Base-by-base conservation (phyloP, 2,797 vertebrate species). In the Margarornis squamiger region DNA sequence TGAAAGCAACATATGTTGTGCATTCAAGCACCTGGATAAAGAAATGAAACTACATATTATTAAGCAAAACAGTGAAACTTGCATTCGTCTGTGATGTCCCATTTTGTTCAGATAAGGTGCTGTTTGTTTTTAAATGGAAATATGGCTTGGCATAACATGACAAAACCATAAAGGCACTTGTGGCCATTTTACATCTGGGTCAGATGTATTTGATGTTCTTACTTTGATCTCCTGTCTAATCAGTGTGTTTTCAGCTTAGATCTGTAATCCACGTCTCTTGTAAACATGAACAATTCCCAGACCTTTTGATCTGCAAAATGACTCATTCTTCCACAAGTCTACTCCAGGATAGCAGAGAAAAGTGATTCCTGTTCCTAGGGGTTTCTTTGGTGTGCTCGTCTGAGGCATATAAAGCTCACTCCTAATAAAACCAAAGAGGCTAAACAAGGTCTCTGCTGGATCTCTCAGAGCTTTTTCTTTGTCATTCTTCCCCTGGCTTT, bases 191-290 rank as follows among this genome's bases (percentile, higher is more conserved):
- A 73, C 94, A 97, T 97, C 97, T 96, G 95, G 97, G 95, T 96
- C 96, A 95, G 95, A 97, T 95, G 86, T 94, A 97, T 97, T 96
- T 98, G 97, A 98, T 98, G 97, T 97, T 98, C 91, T 96, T 88
- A 45, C 98, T 98, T 98, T 98, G 98, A 98, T 98, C 97, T 98
- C 63, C 57, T 76, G 96, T 97, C 92, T 97, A 98, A 97, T 94
- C 92, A 75, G 84, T 95, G 80, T 93, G 95, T 95, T 96, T 95
- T 94, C 87, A 96, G 93, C 97, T 98, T 97, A 98, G 97, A 98
- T 98, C 97, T 98, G 90, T 72, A 86, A 86, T 97, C 93, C 93
- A 96, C 51, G 23, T 98, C 95, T 97, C 96, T 91, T 97, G 98
- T 97, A 97, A 98, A 96, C 96, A 96, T 93, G 97, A 95, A 91